phyloP scores from a whole-genome alignment of 2,888 invertebrate genomes.

The Cryptophagus acutangulus region DNA sequence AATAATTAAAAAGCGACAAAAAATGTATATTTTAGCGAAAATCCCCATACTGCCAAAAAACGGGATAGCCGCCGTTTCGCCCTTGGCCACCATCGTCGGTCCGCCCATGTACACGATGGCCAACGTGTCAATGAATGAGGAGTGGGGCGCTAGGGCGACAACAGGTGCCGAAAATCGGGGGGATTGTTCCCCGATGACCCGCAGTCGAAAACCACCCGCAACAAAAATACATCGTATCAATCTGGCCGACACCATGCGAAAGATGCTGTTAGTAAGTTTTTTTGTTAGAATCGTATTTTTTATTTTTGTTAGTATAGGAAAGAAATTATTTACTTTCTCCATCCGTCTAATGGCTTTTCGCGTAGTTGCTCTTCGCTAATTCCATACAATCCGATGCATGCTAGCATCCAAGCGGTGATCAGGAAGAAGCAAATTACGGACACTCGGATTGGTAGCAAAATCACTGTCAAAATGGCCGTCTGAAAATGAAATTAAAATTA shows the following conservation, averaged over 20 bases:
- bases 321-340: conserved; percentile 70
- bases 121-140: conserved; percentile 85
- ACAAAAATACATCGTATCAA: conserved; percentile 73
- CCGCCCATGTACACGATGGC: conserved; percentile 78
- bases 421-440: conserved; percentile 71
- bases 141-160: conserved; percentile 84
- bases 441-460: conserved; percentile 77
- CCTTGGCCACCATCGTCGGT: conserved; percentile 86
- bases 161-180: conserved; percentile 69
- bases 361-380: conserved; percentile 74
- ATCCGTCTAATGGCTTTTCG: conserved; percentile 74
- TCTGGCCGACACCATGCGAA: conserved; percentile 61
- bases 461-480: conserved; percentile 81
- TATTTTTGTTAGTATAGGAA: neutral
- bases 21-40: too few species aligned
- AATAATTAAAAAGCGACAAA: too few species aligned
- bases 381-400: conserved; percentile 76
- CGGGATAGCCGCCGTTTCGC: conserved; percentile 75
- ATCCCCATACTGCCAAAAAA: conserved; percentile 77
- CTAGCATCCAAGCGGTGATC: conserved; percentile 78
- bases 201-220: conserved; percentile 77
- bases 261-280: conserved; percentile 31
- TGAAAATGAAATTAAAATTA: conserved; percentile 61
- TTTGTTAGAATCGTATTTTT: neutral
- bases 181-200: conserved; percentile 64